Percentiles rank a stretch among this genome's conserved stretches.
These are phyloP conservation scores for Monochamus saltuarius DNA, from an alignment of 1,140 invertebrate genomes.

Conservation along the genomic window DNA sequence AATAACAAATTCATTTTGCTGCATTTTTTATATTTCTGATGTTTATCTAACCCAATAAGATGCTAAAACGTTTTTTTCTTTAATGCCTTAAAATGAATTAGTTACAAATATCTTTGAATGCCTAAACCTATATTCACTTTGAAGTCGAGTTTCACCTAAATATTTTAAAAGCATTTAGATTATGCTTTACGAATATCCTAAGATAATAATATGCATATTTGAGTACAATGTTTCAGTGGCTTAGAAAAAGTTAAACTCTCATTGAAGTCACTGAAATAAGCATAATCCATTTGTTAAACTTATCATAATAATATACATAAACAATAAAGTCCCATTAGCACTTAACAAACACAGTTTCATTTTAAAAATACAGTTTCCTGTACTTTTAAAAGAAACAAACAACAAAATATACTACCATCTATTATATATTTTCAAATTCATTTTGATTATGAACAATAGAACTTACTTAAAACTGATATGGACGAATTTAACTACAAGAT, in stretches of 20 bases:
- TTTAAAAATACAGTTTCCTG: slow-evolving; percentile 5
- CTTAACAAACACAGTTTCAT: slow-evolving; percentile 10
- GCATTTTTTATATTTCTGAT: background rate
- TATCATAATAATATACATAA: background rate
- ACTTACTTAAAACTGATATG: slow-evolving; percentile 29
- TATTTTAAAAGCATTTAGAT: background rate
- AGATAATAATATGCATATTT: background rate
- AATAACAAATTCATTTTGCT: background rate
- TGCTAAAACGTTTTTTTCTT: too few relatives aligned
- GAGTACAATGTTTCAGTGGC: background rate
- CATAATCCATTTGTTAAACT: slow-evolving; percentile 1
- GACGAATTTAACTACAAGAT: slow-evolving; percentile 33
- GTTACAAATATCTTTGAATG: background rate
- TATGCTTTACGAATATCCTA: too few relatives aligned
- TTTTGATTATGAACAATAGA: slow-evolving; percentile 22
- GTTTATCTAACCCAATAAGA: background rate
- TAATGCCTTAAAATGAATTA: background rate
- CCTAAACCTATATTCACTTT: slow-evolving; percentile 1
- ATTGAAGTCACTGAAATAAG: background rate
- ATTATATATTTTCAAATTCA: slow-evolving; percentile 28
- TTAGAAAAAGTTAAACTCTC: background rate
- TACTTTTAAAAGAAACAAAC: slow-evolving; percentile 13
- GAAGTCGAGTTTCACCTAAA: background rate
- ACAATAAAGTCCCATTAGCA: slow-evolving; percentile 21
- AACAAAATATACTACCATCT: slow-evolving; percentile 34